Evolutionary conservation across 2,797 vertebrate genomes (phyloP), one percentile per base, ranked within the genome.

Genomic region (Muraenolepis orangiensis): DNA sequence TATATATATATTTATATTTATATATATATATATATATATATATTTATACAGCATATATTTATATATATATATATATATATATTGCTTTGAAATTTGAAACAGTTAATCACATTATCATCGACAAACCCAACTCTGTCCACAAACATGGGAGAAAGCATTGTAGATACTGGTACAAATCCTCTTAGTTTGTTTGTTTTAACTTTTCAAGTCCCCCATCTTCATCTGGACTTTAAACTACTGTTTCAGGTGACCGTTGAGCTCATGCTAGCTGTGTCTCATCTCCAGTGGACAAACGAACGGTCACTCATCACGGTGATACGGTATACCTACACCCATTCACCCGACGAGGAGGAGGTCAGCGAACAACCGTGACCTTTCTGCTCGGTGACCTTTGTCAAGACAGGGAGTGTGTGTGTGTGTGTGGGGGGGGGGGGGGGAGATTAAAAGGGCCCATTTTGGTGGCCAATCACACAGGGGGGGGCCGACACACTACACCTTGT

Each of bases 31-130:
- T 87, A 89, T 83, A 87, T 86, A 51, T 51, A 51, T 57, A n/a
- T 42, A 42, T 57, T n/a, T 91, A 90, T 91, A 93, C n/a, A n/a
- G n/a, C n/a, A n/a, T n/a, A n/a, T 92, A 89, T 89, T 89, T 91
- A 82, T 92, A 85, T 87, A 89, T 83, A 87, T 86, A 51, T 51
- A 51, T 57, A n/a, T 42, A 42, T 57, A 57, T 91, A 90, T 91
- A 93, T 92, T 93, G 90, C 90, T 91, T 91, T 88, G 78, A 90
- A 86, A 88, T 89, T 89, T 87, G 70, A 90, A 88, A 91, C 88
- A 89, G 85, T n/a, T 85, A 80, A n/a, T 91, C 83, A 89, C 89
- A 90, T 91, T 87, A 90, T 90, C 88, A 88, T 86, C 82, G 85
- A 91, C 87, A 88, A 91, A 88, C 87, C 85, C 85, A 36, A 89